Evolutionary conservation across 2,113 vertebrate genomes (phyloP).

Genomic region (Candoia aspera): DNA sequence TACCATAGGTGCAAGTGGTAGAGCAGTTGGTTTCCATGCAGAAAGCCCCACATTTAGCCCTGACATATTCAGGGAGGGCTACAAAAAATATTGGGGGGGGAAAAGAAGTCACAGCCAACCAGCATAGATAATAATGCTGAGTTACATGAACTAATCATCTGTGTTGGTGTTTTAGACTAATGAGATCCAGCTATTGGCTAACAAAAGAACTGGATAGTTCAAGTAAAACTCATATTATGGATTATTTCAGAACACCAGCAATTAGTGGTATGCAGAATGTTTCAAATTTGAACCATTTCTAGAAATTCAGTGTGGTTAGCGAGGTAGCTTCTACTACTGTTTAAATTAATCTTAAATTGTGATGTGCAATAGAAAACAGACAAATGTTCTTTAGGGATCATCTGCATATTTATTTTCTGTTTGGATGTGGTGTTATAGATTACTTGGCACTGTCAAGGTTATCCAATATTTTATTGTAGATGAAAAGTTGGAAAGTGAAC

Average conservation of each 20-base stretch:
- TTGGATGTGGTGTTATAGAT: neutral
- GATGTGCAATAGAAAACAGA: neutral
- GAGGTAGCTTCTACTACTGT: neutral
- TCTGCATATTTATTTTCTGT: neutral
- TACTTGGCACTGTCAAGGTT: neutral
- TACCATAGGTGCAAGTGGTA: neutral
- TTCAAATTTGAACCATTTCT: neutral
- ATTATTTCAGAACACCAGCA: neutral
- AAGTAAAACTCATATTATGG: neutral
- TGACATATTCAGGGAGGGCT: neutral
- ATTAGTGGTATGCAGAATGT: neutral
- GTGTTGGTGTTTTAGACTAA: neutral
- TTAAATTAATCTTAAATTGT: neutral
- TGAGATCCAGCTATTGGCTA: neutral
- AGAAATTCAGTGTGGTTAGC: neutral
- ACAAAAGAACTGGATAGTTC: neutral
- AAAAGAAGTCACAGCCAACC: neutral
- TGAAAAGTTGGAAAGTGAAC: neutral
- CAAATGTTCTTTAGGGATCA: neutral
- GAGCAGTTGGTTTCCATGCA: neutral
- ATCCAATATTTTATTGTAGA: neutral
- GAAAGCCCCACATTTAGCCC: neutral
- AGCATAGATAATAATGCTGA: neutral
- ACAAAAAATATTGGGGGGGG: neutral
- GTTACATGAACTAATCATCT: neutral